phyloP scores from a whole-genome alignment of 2,888 invertebrate species.

The Saturnia japonica region DNA sequence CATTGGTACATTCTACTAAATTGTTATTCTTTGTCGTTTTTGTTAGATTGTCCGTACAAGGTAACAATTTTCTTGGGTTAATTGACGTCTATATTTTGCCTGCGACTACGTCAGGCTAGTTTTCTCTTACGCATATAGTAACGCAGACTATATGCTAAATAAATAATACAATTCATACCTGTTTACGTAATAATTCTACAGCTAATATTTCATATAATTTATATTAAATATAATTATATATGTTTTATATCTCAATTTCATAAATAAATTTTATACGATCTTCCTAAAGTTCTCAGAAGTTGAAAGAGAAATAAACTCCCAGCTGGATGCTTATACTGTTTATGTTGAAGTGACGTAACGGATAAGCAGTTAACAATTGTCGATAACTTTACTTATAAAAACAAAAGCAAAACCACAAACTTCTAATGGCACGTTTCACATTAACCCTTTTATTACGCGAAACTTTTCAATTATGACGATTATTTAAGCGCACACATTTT shows the following conservation, averaged over 20 bases:
- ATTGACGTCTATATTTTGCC: background rate
- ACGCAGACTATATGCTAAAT: no score
- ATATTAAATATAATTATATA: background rate
- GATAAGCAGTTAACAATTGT: conserved; percentile 8
- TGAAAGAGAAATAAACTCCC: conserved; percentile 16
- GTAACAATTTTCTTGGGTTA: background rate
- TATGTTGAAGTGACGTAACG: conserved; percentile 9
- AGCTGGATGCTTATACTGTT: conserved; percentile 17
- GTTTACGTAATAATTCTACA: no score
- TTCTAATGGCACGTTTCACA: background rate
- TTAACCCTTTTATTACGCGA: background rate
- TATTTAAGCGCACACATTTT: background rate
- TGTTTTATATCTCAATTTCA: background rate
- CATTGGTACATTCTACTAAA: conserved; percentile 8
- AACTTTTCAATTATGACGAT: background rate
- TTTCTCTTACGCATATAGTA: background rate
- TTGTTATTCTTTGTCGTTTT: background rate
- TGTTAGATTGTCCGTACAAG: background rate
- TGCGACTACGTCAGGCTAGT: background rate
- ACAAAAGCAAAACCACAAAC: conserved; percentile 22
- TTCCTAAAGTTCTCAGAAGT: background rate
- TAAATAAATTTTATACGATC: background rate
- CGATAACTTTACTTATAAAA: conserved; percentile 21
- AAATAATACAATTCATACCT: no score
- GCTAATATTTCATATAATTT: no score